A percentile compares a stretch with the other conserved stretches of the same genome.
Evolutionary conservation across 1,140 invertebrate species (phyloP).

Genomic region (Hycleus phaleratus): DNA sequence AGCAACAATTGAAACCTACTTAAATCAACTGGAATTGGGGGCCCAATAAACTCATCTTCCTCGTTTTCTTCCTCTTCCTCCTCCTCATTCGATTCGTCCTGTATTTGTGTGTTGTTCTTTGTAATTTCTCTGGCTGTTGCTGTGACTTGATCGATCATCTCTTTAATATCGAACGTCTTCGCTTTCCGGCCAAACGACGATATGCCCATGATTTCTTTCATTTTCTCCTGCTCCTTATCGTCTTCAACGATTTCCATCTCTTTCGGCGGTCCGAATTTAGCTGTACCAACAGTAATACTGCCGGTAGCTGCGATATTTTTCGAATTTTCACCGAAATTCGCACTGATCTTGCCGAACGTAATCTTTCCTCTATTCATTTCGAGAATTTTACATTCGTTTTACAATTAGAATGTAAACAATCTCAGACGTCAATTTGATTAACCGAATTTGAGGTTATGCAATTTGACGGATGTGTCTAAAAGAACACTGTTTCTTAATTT

Average conservation of each 20-base stretch:
- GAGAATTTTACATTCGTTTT: too few species aligned
- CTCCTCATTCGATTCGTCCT: constrained; percentile 21
- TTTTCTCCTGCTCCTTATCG: constrained; percentile 56
- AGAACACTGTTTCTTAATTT: too few species aligned
- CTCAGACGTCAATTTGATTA: too few species aligned
- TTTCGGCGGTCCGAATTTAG: constrained; percentile 25
- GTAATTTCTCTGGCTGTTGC: constrained; percentile 41
- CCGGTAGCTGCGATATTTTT: constrained; percentile 23
- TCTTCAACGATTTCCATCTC: constrained; percentile 60
- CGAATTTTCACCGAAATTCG: constrained; percentile 40
- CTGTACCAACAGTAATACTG: constrained; percentile 25
- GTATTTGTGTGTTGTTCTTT: constrained; percentile 19
- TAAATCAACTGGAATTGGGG: constrained; percentile 44
- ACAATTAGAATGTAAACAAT: too few species aligned
- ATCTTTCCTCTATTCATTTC: constrained; percentile 37
- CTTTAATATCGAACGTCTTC: constrained; percentile 62
- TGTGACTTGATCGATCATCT: constrained; percentile 46
- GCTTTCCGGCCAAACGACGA: constrained; percentile 71
- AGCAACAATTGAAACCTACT: neutral
- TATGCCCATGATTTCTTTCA: constrained; percentile 67
- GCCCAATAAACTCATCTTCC: constrained; percentile 50
- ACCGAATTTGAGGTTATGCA: too few species aligned
- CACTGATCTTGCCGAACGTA: constrained; percentile 52
- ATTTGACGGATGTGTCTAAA: too few species aligned
- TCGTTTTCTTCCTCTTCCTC: constrained; percentile 28